These are phyloP conservation scores for Folsomia manolachei DNA, from an alignment of 2,888 invertebrate species.

Conservation along the genomic window DNA sequence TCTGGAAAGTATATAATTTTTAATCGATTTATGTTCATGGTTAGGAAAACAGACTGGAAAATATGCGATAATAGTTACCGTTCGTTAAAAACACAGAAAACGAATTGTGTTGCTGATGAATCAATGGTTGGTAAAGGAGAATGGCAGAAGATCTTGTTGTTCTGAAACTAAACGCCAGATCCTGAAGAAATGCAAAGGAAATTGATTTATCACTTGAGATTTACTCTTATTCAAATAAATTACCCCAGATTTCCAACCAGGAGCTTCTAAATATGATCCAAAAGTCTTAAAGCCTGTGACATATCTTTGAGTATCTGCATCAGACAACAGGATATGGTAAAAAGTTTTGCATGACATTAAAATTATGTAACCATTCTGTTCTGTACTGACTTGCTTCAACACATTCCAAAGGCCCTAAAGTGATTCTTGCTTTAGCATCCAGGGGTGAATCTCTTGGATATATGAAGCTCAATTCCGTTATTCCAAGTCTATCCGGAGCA, in stretches of 20 bases:
- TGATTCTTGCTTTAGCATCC: conserved; percentile 81
- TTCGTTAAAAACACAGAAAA: conserved; percentile 87
- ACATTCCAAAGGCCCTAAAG: conserved; percentile 85
- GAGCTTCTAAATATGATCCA: conserved; percentile 87
- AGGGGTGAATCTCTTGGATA: conserved; percentile 78
- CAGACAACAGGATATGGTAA: conserved; percentile 17
- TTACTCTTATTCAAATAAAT: no score
- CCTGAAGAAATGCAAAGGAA: no score
- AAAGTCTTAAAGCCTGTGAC: conserved; percentile 92
- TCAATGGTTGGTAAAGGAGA: conserved; percentile 84
- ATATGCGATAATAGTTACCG: conserved; percentile 50
- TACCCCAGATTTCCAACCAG: conserved; percentile 88
- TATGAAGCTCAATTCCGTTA: conserved; percentile 84
- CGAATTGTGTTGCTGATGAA: conserved; percentile 81
- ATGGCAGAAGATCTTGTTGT: conserved; percentile 88
- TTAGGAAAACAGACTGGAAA: no score
- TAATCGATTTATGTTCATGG: background rate
- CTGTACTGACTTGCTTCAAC: conserved; percentile 81
- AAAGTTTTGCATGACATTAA: background rate
- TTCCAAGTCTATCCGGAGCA: conserved; percentile 76
- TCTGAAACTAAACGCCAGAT: conserved; percentile 86
- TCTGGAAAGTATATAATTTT: conserved; percentile 57
- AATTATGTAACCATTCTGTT: background rate
- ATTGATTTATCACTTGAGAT: no score
- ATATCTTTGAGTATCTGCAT: conserved; percentile 79